Conservation (phyloP, 2,888 invertebrate genomes). For the Acheta domesticus region DNA sequence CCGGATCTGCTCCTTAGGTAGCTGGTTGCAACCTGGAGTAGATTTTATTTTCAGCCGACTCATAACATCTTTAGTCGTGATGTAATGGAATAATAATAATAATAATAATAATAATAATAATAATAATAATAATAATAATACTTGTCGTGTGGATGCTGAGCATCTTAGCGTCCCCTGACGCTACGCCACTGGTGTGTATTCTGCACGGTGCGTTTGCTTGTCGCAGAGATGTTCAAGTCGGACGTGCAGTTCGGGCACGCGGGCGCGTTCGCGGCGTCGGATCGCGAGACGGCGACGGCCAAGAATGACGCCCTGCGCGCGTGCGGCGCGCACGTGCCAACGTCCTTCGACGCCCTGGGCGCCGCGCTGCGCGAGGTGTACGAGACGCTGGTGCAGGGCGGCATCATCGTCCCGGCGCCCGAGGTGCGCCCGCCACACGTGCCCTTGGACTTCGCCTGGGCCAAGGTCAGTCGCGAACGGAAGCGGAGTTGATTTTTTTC, state of each 20-base stretch:
- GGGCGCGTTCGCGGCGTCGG: slow-evolving; percentile 94
- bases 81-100: too few relatives aligned
- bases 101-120: too few relatives aligned
- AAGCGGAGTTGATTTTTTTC: too few relatives aligned
- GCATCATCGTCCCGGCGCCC: slow-evolving; percentile 79
- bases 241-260: slow-evolving; percentile 99
- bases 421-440: slow-evolving; percentile 98
- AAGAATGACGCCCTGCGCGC: slow-evolving; percentile 82
- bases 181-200: too few relatives aligned
- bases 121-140: too few relatives aligned
- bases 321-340: slow-evolving; percentile 87
- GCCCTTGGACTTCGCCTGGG: slow-evolving; percentile 99
- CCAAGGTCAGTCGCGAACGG: slow-evolving; percentile 62
- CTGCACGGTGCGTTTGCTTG: neutral
- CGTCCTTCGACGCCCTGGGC: slow-evolving; percentile 88
- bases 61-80: too few relatives aligned
- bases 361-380: slow-evolving; percentile 73
- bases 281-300: slow-evolving; percentile 85
- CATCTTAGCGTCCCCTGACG: too few relatives aligned
- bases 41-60: too few relatives aligned
- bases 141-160: too few relatives aligned
- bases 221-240: slow-evolving; percentile 66
- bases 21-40: too few relatives aligned
- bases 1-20: too few relatives aligned
- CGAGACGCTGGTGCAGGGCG: slow-evolving; percentile 70